Evolutionary conservation across 2,113 vertebrate species (phyloP).

Genomic region (Campylomormyrus tamandua): DNA sequence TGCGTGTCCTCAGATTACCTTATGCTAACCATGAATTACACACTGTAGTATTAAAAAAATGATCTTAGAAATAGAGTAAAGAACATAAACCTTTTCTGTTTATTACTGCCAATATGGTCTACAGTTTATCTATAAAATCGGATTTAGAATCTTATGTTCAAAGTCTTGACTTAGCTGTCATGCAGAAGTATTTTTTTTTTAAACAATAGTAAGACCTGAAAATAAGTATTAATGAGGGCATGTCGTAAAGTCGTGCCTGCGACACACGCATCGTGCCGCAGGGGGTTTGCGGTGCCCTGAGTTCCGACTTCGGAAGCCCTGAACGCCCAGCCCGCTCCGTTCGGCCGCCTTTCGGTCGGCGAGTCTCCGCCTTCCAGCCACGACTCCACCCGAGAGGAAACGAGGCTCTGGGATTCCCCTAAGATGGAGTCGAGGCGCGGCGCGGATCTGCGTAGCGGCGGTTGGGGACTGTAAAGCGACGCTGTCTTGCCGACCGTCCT

Average conservation of each 20-base stretch:
- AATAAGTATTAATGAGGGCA: background rate
- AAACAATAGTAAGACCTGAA: background rate
- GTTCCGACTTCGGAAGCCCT: background rate
- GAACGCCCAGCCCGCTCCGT: background rate
- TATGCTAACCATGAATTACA: background rate
- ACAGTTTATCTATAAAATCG: background rate
- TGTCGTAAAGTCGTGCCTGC: background rate
- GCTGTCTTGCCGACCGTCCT: background rate
- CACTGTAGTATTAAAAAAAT: background rate
- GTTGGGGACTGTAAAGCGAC: background rate
- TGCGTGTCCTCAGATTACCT: background rate
- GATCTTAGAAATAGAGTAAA: background rate
- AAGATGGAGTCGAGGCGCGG: background rate
- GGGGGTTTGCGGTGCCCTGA: background rate
- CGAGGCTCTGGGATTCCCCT: constrained; percentile 2
- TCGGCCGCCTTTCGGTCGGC: background rate
- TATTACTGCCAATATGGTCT: background rate
- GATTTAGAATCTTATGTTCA: background rate
- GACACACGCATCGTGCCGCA: background rate
- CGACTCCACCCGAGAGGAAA: background rate
- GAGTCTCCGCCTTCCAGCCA: background rate
- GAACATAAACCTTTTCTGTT: background rate
- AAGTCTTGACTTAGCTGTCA: background rate
- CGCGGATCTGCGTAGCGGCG: background rate
- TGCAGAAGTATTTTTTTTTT: background rate